A percentile compares a stretch with the other conserved stretches of the same genome.
phyloP scores from a whole-genome alignment of 2,113 vertebrate genomes.

The Mesembrinibis cayennensis region DNA sequence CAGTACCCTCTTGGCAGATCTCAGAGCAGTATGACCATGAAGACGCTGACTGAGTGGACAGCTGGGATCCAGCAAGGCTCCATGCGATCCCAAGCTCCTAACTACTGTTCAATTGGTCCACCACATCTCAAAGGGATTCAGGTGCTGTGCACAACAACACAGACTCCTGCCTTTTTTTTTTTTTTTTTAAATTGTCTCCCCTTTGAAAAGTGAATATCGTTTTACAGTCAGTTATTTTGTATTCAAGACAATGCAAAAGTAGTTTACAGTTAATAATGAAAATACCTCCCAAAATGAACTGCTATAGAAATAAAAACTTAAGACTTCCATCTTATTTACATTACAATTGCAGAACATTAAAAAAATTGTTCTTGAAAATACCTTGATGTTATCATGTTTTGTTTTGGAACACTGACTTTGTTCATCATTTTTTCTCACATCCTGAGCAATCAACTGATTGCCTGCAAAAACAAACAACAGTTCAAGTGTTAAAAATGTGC shows the following conservation, averaged over 20 bases:
- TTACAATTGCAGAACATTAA: background rate
- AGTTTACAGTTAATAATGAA: background rate
- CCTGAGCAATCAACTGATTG: slow-evolving; percentile 22
- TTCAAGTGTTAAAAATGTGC: background rate
- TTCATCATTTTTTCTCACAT: slow-evolving; percentile 24
- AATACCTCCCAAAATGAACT: background rate
- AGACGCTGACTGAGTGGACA: background rate
- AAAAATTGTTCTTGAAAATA: background rate
- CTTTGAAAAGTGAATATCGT: background rate
- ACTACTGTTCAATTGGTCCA: background rate
- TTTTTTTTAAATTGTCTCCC: background rate
- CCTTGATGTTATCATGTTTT: slow-evolving; percentile 33
- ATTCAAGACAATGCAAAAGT: background rate
- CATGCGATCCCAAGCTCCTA: background rate
- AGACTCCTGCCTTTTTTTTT: background rate
- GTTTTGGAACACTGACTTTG: slow-evolving; percentile 13
- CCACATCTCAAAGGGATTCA: background rate
- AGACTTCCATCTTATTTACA: background rate
- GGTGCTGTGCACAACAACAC: background rate
- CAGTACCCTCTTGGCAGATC: background rate
- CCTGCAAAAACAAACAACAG: slow-evolving; percentile 57
- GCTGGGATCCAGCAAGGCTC: background rate
- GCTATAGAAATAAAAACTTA: background rate
- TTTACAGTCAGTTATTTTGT: background rate
- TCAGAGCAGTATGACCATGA: background rate